Evolutionary conservation across 2,888 invertebrate species (phyloP).

Genomic region (Phyllotreta striolata): DNA sequence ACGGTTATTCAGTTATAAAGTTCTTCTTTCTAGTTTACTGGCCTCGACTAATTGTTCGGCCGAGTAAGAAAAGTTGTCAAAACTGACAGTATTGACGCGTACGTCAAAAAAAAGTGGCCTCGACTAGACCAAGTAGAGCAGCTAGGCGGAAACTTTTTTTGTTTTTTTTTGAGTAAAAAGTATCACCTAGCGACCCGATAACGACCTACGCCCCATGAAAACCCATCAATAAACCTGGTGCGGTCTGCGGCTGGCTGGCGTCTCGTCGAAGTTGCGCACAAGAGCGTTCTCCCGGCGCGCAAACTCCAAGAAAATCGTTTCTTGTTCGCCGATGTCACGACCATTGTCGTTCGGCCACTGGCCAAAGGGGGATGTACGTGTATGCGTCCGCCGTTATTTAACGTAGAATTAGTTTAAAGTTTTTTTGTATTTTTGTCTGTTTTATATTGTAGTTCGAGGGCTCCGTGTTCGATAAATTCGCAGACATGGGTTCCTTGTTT

Average conservation of each 20-base stretch:
- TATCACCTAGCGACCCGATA: slow-evolving; percentile 7
- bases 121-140: not conserved
- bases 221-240: slow-evolving; percentile 14
- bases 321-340: slow-evolving; percentile 31
- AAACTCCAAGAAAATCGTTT: slow-evolving; percentile 30
- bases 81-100: too few relatives aligned
- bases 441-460: slow-evolving; percentile 32
- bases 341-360: slow-evolving; percentile 41
- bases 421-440: slow-evolving; percentile 7
- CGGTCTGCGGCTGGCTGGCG: not conserved
- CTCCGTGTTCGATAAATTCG: slow-evolving; percentile 29
- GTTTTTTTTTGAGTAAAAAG: not conserved
- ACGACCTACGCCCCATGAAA: slow-evolving; percentile 12
- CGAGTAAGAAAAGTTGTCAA: too few relatives aligned
- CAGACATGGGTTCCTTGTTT: slow-evolving; percentile 87
- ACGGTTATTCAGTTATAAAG: too few relatives aligned
- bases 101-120: too few relatives aligned
- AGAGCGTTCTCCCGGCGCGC: slow-evolving; percentile 26
- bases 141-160: not conserved
- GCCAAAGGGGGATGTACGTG: slow-evolving; percentile 36
- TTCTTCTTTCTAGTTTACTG: too few relatives aligned
- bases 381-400: slow-evolving; percentile 10
- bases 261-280: slow-evolving; percentile 11
- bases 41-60: too few relatives aligned
- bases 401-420: slow-evolving; percentile 15